Evolutionary conservation across 2,797 vertebrate genomes (phyloP).

Genomic region (Onychomys leucogaster): DNA sequence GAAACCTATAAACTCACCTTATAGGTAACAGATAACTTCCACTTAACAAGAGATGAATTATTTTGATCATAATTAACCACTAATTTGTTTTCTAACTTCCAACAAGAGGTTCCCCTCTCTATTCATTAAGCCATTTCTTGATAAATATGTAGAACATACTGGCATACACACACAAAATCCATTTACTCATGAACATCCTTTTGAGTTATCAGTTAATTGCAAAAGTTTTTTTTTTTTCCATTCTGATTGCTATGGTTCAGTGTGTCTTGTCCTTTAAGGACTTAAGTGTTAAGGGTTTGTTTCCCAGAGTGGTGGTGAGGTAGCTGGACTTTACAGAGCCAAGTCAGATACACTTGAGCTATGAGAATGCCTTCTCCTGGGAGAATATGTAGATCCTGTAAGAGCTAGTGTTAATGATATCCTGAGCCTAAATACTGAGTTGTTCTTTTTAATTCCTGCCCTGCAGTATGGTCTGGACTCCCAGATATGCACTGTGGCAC

Average conservation of each 20-base stretch:
- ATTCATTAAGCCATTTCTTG: conserved; percentile 15
- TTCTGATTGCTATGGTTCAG: background rate
- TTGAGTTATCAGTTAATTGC: conserved; percentile 6
- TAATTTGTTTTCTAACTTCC: conserved; percentile 10
- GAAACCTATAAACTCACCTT: conserved; percentile 12
- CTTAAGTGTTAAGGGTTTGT: too few species aligned
- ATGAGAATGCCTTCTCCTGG: background rate
- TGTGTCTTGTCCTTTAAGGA: background rate
- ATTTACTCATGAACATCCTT: background rate
- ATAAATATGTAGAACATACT: background rate
- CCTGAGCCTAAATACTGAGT: background rate
- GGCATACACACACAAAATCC: background rate
- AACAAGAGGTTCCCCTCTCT: background rate
- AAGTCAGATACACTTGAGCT: background rate
- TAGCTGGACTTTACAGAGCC: background rate
- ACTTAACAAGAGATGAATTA: background rate
- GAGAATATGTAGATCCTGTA: background rate
- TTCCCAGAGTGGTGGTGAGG: too few species aligned
- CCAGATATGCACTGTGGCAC: background rate
- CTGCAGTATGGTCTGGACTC: background rate
- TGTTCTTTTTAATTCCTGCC: background rate
- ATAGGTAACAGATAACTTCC: background rate
- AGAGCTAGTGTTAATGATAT: background rate
- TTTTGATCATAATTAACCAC: conserved; percentile 49
- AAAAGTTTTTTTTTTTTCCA: conserved; percentile 7